These are phyloP conservation scores for Pandemis cinnamomeana DNA, from an alignment of 2,888 invertebrate species.

Conservation along the genomic window DNA sequence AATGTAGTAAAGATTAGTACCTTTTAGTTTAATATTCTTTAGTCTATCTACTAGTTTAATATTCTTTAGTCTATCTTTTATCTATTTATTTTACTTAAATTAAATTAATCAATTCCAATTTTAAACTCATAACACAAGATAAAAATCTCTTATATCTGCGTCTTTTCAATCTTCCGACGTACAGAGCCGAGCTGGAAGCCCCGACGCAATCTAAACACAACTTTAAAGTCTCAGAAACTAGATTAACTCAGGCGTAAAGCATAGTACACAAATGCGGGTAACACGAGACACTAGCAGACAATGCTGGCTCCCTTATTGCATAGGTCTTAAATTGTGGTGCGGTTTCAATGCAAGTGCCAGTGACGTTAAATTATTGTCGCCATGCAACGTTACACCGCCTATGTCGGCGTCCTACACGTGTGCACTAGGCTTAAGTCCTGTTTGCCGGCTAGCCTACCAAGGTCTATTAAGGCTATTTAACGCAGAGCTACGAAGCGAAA, in stretches of 20 bases:
- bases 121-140: background rate
- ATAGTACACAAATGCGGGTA: slow-evolving; percentile 72
- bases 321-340: slow-evolving; percentile 81
- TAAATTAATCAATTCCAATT: background rate
- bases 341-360: slow-evolving; percentile 82
- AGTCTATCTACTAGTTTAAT: too few relatives aligned
- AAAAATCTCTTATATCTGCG: slow-evolving; percentile 7
- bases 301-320: slow-evolving; percentile 81
- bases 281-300: slow-evolving; percentile 76
- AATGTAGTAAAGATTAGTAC: too few relatives aligned
- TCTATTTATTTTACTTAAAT: background rate
- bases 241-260: slow-evolving; percentile 64
- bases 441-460: slow-evolving; percentile 56
- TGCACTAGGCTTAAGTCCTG: slow-evolving; percentile 68
- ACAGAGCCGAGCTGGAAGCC: background rate
- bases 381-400: slow-evolving; percentile 75
- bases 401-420: slow-evolving; percentile 66
- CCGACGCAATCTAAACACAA: slow-evolving; percentile 30
- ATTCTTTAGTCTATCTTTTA: too few relatives aligned
- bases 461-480: slow-evolving; percentile 58
- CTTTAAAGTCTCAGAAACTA: slow-evolving; percentile 43
- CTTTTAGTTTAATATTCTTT: too few relatives aligned
- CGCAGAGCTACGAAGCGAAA: slow-evolving; percentile 45
- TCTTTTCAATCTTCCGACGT: slow-evolving; percentile 27
- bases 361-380: slow-evolving; percentile 83